Percentiles rank a stretch among this genome's conserved stretches.
These are phyloP conservation scores for Dipodomys stephensi DNA, from an alignment of 2,113 vertebrate species.

Conservation along the genomic window DNA sequence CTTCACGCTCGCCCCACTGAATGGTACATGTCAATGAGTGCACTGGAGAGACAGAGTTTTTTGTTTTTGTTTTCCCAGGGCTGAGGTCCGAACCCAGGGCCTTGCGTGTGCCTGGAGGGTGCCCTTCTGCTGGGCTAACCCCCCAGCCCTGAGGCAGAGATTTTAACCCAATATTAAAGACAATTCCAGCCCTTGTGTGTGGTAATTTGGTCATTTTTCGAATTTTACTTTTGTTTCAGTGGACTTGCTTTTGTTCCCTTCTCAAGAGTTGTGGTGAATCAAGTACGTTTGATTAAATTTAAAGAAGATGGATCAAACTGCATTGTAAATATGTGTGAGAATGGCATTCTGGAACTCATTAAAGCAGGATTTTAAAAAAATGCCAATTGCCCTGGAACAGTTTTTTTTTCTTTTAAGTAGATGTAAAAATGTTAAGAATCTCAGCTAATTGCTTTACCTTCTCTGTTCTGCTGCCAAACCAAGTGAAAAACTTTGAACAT, in stretches of 20 bases:
- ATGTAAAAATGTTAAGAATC: not conserved
- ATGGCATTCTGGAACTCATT: too few relatives aligned
- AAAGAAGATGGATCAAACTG: not conserved
- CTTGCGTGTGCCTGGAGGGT: too few relatives aligned
- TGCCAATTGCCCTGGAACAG: too few relatives aligned
- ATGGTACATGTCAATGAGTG: not conserved
- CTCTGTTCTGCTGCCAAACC: slow-evolving; percentile 1
- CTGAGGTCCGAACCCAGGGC: too few relatives aligned
- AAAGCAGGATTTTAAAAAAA: too few relatives aligned
- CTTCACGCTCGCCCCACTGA: not conserved
- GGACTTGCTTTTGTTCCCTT: not conserved
- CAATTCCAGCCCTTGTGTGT: not conserved
- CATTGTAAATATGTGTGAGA: too few relatives aligned
- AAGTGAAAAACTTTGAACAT: not conserved
- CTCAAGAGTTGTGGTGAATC: not conserved
- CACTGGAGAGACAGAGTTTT: not conserved
- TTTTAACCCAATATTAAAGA: slow-evolving; percentile 26
- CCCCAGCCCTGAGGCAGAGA: too few relatives aligned
- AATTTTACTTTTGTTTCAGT: not conserved
- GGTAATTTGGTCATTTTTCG: not conserved
- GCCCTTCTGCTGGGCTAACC: too few relatives aligned
- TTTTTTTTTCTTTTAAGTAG: not conserved
- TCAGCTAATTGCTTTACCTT: slow-evolving; percentile 6
- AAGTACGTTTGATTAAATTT: not conserved
- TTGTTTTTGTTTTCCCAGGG: too few relatives aligned